Evolutionary conservation across 2,797 vertebrate species (phyloP).

Genomic region (Gobionotothen gibberifrons): DNA sequence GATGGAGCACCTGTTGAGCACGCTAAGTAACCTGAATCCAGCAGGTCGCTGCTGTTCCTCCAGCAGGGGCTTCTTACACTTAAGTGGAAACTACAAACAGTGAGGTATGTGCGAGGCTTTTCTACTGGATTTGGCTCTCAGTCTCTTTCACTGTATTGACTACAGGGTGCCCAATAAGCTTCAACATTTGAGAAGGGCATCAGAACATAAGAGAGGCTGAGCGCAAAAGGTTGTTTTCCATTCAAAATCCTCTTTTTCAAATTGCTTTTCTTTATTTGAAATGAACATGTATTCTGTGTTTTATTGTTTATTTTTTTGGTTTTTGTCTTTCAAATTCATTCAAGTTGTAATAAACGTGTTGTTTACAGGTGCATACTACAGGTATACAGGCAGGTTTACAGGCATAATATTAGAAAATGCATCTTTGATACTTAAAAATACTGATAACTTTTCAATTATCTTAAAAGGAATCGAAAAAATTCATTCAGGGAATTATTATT

Average conservation of each 20-base stretch:
- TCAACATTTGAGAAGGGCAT: neutral
- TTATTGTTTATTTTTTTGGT: no score
- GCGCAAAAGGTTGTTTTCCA: neutral
- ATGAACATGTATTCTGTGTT: no score
- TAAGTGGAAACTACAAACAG: no score
- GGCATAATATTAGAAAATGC: no score
- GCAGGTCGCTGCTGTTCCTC: neutral
- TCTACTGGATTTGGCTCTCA: neutral
- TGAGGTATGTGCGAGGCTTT: neutral
- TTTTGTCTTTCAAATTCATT: no score
- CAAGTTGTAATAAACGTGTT: no score
- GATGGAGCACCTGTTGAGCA: neutral
- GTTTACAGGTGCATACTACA: no score
- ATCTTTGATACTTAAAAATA: neutral
- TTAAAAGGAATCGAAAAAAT: conserved; percentile 2
- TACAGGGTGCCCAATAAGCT: neutral
- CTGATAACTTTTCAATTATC: conserved; percentile 1
- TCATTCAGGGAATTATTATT: neutral
- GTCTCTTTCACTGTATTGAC: neutral
- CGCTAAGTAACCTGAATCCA: neutral
- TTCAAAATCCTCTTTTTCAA: no score
- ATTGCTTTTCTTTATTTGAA: no score
- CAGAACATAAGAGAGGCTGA: neutral
- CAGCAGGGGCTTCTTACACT: neutral
- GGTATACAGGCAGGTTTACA: no score